A percentile compares a stretch with the other conserved stretches of the same genome.
phyloP scores from a whole-genome alignment of 1,140 invertebrate species.

The Leptopilina clavipes region DNA sequence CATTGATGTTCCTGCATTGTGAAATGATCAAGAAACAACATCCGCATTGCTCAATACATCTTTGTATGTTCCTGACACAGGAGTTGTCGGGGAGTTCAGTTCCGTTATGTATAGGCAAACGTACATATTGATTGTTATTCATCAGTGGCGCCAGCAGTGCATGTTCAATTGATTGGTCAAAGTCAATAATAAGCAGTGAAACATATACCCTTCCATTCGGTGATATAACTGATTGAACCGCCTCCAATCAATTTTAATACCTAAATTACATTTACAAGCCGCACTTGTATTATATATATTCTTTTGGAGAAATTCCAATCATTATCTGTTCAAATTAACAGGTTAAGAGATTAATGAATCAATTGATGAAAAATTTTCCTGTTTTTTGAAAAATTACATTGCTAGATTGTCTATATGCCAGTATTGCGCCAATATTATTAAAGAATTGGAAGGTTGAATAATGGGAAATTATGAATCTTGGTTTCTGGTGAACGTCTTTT shows the following conservation, averaged over 20 bases:
- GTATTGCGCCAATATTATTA: too few relatives aligned
- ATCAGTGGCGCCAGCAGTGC: background rate
- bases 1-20: slow-evolving; percentile 6
- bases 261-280: slow-evolving; percentile 4
- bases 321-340: too few relatives aligned
- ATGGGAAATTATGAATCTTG: too few relatives aligned
- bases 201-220: background rate
- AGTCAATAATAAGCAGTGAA: slow-evolving; percentile 28
- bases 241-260: background rate
- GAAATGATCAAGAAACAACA: slow-evolving; percentile 2
- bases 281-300: too few relatives aligned
- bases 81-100: slow-evolving; percentile 8
- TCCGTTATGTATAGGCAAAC: slow-evolving; percentile 25
- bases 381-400: too few relatives aligned
- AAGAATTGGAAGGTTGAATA: too few relatives aligned
- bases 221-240: slow-evolving; percentile 6
- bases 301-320: too few relatives aligned
- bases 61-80: slow-evolving; percentile 17
- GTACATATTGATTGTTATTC: slow-evolving; percentile 34
- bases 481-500: too few relatives aligned
- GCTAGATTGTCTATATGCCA: too few relatives aligned
- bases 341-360: too few relatives aligned
- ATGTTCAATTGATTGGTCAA: slow-evolving; percentile 26
- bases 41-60: slow-evolving; percentile 11
- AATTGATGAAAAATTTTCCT: too few relatives aligned